Conservation (phyloP, 2,113 vertebrate genomes). For the Pangasianodon gigas region DNA sequence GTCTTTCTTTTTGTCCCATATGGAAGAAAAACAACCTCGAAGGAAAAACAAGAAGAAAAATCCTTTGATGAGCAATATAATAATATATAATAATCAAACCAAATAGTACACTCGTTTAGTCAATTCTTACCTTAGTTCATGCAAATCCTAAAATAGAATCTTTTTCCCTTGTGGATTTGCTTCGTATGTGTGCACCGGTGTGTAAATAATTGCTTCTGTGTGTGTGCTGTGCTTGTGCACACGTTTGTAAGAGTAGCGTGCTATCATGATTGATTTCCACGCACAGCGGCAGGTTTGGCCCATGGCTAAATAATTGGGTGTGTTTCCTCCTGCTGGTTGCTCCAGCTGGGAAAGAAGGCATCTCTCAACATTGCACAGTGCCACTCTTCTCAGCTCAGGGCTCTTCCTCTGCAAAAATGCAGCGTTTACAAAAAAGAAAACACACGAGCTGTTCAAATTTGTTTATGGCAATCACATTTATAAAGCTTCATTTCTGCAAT, state of each 20-base stretch:
- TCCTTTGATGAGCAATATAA: background rate
- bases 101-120: background rate
- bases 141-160: slow-evolving; percentile 14
- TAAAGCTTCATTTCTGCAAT: slow-evolving; percentile 6
- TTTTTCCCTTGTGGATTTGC: background rate
- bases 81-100: background rate
- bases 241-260: background rate
- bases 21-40: background rate
- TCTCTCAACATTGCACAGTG: slow-evolving; percentile 42
- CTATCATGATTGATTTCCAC: slow-evolving; percentile 47
- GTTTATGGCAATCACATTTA: background rate
- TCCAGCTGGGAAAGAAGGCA: slow-evolving; percentile 22
- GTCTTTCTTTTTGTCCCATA: background rate
- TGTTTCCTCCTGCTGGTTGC: slow-evolving; percentile 46
- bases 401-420: slow-evolving; percentile 37
- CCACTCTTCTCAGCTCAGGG: slow-evolving; percentile 26
- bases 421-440: slow-evolving; percentile 12
- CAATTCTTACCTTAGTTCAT: slow-evolving; percentile 2
- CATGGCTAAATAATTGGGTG: slow-evolving; percentile 49
- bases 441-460: background rate
- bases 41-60: background rate
- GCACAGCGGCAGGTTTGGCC: slow-evolving; percentile 35
- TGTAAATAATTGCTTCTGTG: slow-evolving; percentile 29
- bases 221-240: slow-evolving; percentile 5
- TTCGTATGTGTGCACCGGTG: slow-evolving; percentile 23